Percentiles rank a stretch among this genome's conserved stretches.
phyloP scores from a whole-genome alignment of 2,888 invertebrate species.

The Sminthurinus aureus region DNA sequence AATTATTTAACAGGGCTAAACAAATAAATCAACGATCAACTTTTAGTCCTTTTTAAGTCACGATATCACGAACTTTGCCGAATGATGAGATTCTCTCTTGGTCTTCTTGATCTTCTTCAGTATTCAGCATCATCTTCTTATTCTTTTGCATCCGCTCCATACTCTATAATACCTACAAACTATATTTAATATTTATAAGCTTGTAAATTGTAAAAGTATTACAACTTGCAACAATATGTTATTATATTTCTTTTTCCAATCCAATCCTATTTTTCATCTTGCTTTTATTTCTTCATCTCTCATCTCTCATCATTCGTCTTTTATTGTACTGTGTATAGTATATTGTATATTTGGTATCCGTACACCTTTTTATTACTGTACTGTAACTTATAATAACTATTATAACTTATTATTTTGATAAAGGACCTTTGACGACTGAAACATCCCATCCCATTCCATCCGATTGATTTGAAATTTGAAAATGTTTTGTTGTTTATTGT shows the following conservation, averaged over 20 bases:
- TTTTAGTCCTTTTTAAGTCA: slow-evolving; percentile 10
- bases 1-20: slow-evolving; percentile 18
- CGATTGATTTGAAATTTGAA: too few species aligned
- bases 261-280: not conserved
- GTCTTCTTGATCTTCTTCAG: not conserved
- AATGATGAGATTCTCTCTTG: slow-evolving; percentile 3
- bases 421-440: too few species aligned
- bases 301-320: too few species aligned
- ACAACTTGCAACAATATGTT: not conserved
- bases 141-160: not conserved
- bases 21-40: slow-evolving; percentile 18
- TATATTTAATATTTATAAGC: not conserved
- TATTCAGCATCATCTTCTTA: not conserved
- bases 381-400: too few species aligned
- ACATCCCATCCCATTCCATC: too few species aligned
- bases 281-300: too few species aligned
- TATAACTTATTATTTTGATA: too few species aligned
- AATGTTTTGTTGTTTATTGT: too few species aligned
- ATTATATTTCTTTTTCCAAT: not conserved
- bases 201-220: not conserved
- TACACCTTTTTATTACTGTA: too few species aligned
- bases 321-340: too few species aligned
- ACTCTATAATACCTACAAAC: not conserved
- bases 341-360: too few species aligned
- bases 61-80: slow-evolving; percentile 9